These are phyloP conservation scores for Drosophila pullipes DNA, from an alignment of 2,888 invertebrate species.

Conservation along the genomic window DNA sequence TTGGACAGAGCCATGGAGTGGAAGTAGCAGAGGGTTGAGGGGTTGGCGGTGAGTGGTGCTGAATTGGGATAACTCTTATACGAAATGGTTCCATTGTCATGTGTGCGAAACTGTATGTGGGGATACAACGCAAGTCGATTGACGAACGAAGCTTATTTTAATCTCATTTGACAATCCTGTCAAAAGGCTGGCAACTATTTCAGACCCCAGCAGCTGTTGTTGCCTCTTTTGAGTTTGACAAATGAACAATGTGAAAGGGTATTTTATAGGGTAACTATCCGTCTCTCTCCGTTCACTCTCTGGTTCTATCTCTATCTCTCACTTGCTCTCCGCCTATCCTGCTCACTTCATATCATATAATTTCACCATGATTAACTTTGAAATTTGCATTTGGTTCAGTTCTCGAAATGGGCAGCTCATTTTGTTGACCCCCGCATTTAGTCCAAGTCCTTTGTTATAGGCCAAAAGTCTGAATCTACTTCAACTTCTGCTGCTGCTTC, in stretches of 20 bases:
- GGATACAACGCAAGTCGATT: conserved; percentile 73
- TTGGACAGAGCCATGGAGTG: conserved; percentile 8
- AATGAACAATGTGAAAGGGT: conserved; percentile 64
- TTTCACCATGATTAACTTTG: conserved; percentile 78
- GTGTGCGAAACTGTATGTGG: conserved; percentile 45
- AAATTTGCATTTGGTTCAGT: conserved; percentile 66
- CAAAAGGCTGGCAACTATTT: conserved; percentile 58
- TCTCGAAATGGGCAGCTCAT: conserved; percentile 45
- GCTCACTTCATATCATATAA: conserved; percentile 49
- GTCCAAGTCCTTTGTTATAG: conserved; percentile 28
- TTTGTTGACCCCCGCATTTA: conserved; percentile 69
- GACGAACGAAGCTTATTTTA: conserved; percentile 82
- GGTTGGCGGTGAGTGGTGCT: not conserved
- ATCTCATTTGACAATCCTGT: conserved; percentile 79
- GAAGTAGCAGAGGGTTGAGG: not conserved
- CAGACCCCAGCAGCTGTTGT: conserved; percentile 68
- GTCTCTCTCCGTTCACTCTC: not conserved
- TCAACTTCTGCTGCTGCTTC: conserved; percentile 2
- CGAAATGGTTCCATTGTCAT: conserved; percentile 52
- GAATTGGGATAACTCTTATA: conserved; percentile 18
- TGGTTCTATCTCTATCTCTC: not conserved
- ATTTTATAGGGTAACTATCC: conserved; percentile 13
- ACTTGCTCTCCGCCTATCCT: not conserved
- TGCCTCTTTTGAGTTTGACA: conserved; percentile 66
- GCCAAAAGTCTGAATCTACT: not conserved